Evolutionary conservation across 2,888 invertebrate species (phyloP).

Genomic region (Nymphalis urticae): DNA sequence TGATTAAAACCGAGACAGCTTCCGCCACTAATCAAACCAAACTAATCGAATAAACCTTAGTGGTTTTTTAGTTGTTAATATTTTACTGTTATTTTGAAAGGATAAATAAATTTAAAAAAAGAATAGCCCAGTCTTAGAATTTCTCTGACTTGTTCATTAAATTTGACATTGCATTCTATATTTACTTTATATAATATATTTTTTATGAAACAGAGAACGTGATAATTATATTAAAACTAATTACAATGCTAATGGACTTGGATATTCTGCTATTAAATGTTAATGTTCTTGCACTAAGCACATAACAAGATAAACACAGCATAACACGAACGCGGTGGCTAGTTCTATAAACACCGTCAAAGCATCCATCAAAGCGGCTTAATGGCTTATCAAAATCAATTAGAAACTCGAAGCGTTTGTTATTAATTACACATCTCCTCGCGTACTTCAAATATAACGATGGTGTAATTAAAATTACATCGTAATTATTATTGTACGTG

Average conservation of each 20-base stretch:
- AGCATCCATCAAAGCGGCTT: constrained; percentile 76
- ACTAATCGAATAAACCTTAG: too few relatives aligned
- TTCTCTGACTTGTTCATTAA: too few relatives aligned
- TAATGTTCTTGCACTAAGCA: constrained; percentile 5
- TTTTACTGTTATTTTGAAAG: too few relatives aligned
- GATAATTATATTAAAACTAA: too few relatives aligned
- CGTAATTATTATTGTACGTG: not conserved
- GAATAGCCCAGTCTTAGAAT: too few relatives aligned
- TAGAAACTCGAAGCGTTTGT: constrained; percentile 68
- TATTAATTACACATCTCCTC: constrained; percentile 25
- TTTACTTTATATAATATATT: too few relatives aligned
- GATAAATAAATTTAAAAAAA: too few relatives aligned
- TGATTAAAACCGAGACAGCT: too few relatives aligned
- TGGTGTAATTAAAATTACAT: not conserved
- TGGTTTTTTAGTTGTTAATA: too few relatives aligned
- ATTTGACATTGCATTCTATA: too few relatives aligned
- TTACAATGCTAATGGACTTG: not conserved
- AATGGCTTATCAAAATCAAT: constrained; percentile 80
- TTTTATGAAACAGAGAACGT: too few relatives aligned
- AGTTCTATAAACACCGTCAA: constrained; percentile 62
- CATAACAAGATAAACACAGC: constrained; percentile 11
- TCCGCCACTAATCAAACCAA: too few relatives aligned
- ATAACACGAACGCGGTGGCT: constrained; percentile 25
- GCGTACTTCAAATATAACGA: not conserved
- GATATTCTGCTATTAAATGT: not conserved